Conservation (phyloP, 2,888 invertebrate species). For the Cephus pulcher region DNA sequence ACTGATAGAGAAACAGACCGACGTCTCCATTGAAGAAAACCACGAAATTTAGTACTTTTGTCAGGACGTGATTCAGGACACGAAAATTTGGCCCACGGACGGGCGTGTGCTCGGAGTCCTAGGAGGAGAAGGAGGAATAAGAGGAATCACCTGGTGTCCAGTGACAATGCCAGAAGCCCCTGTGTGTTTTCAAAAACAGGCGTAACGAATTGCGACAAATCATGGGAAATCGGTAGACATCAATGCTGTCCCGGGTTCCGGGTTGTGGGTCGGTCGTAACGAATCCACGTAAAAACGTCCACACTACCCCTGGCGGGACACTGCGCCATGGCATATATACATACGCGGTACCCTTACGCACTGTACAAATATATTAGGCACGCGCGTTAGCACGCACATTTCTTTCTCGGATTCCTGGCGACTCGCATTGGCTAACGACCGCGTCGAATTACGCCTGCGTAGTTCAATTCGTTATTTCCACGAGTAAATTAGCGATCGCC, state of each 20-base stretch:
- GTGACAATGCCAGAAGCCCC: slow-evolving; percentile 43
- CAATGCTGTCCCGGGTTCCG: slow-evolving; percentile 23
- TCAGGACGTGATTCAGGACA: slow-evolving; percentile 25
- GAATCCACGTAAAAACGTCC: no score
- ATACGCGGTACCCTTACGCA: no score
- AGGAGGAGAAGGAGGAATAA: slow-evolving; percentile 8
- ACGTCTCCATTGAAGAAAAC: slow-evolving; percentile 40
- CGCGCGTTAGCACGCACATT: no score
- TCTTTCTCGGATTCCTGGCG: no score
- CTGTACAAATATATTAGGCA: no score
- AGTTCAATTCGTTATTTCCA: no score
- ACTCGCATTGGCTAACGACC: no score
- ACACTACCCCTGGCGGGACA: no score
- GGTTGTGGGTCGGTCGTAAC: no score
- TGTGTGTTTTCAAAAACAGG: slow-evolving; percentile 49
- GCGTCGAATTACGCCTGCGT: no score
- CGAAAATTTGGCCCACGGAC: slow-evolving; percentile 31
- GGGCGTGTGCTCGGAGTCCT: slow-evolving; percentile 13
- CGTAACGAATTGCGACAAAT: slow-evolving; percentile 54
- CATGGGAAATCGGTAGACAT: slow-evolving; percentile 28
- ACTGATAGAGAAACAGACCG: slow-evolving; percentile 6
- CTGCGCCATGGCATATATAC: no score
- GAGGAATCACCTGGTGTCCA: slow-evolving; percentile 50
- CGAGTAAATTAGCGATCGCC: no score
- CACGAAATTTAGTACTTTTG: slow-evolving; percentile 41